phyloP scores from a whole-genome alignment of 2,888 invertebrate genomes.

The Hirtodrosophila confusa region DNA sequence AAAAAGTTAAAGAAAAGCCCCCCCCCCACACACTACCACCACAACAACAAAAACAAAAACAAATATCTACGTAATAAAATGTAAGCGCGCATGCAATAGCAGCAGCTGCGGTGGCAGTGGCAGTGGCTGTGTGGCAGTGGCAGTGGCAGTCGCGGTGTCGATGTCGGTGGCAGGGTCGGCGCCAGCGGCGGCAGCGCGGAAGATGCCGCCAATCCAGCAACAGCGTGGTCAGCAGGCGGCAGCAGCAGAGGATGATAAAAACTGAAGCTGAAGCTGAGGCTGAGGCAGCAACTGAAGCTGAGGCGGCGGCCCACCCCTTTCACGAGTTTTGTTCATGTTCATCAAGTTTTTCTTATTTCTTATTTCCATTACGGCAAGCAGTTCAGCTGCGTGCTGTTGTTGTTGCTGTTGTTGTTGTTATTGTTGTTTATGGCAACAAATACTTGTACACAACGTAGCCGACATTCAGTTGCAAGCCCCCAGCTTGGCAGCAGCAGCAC shows the following conservation, averaged over 20 bases:
- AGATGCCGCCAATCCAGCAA: conserved; percentile 70
- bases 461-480: conserved; percentile 42
- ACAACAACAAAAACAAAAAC: conserved; percentile 45
- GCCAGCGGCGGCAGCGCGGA: conserved; percentile 56
- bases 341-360: conserved; percentile 76
- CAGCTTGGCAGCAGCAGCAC: conserved; percentile 28
- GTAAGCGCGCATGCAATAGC: conserved; percentile 75
- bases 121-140: conserved; percentile 51
- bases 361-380: conserved; percentile 54
- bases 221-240: conserved; percentile 63
- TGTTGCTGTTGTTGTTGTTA: conserved; percentile 49
- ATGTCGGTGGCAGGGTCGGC: conserved; percentile 38
- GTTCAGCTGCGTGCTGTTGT: conserved; percentile 39
- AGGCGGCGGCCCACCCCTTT: conserved; percentile 70
- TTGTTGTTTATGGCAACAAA: conserved; percentile 78
- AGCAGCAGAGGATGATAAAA: conserved; percentile 55
- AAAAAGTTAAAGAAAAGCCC: conserved; percentile 75
- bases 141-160: conserved; percentile 17
- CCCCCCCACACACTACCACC: background rate
- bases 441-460: conserved; percentile 60
- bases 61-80: conserved; percentile 81
- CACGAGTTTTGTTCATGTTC: conserved; percentile 72
- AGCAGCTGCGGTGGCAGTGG: conserved; percentile 28
- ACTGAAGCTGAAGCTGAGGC: conserved; percentile 23
- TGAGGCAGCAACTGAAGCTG: conserved; percentile 25